Conservation (phyloP, 2,113 vertebrate species). For the Turdus rufiventris region DNA sequence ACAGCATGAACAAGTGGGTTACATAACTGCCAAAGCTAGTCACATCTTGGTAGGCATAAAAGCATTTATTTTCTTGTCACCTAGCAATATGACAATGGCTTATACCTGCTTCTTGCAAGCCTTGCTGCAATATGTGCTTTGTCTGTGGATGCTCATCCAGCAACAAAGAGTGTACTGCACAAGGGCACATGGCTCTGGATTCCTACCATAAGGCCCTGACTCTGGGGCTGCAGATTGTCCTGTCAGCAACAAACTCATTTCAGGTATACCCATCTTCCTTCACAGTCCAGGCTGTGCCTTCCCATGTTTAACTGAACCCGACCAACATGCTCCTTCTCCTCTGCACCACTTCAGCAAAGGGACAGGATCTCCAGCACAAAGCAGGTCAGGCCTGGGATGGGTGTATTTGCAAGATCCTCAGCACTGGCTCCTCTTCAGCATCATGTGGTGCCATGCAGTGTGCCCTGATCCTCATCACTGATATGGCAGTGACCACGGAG, state of each 20-base stretch:
- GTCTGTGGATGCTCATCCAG: neutral
- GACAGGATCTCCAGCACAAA: neutral
- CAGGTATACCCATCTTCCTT: neutral
- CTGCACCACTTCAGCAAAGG: neutral
- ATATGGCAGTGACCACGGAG: accelerated
- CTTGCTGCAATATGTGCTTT: neutral
- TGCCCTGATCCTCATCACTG: neutral
- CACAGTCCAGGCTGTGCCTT: neutral
- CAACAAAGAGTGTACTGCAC: neutral
- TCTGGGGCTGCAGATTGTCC: neutral
- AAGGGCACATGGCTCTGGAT: neutral
- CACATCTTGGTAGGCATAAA: neutral
- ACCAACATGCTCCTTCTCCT: neutral
- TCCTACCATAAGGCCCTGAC: neutral
- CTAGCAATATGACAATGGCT: neutral
- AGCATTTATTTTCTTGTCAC: slow-evolving; percentile 37
- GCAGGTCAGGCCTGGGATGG: neutral
- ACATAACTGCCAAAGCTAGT: neutral
- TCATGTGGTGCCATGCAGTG: accelerated
- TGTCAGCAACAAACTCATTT: neutral
- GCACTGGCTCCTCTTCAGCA: neutral
- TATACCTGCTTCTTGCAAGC: neutral
- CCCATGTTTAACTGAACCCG: accelerated
- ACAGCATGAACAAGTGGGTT: neutral
- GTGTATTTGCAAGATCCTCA: neutral